phyloP scores from a whole-genome alignment of 2,113 vertebrate genomes.

The Elephantulus edwardii region DNA sequence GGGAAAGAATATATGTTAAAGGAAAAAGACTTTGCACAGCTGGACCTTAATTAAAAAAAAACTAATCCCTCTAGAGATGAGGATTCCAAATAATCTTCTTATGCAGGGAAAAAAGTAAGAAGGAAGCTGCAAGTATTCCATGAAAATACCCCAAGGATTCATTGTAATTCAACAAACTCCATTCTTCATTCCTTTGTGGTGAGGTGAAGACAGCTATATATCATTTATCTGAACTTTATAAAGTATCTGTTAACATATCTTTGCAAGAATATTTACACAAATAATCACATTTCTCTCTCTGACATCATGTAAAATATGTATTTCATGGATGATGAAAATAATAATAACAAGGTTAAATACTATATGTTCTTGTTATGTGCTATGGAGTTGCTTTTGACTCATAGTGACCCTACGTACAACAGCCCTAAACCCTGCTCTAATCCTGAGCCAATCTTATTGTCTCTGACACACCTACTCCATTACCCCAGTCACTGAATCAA shows the following conservation, averaged over 20 bases:
- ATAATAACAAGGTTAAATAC: background rate
- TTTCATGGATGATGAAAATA: background rate
- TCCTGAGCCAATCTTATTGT: too few species aligned
- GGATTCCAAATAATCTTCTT: background rate
- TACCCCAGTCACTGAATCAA: too few species aligned
- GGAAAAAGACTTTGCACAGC: background rate
- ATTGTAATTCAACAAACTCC: background rate
- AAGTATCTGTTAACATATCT: background rate
- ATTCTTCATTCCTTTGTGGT: constrained; percentile 10
- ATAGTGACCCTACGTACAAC: too few species aligned
- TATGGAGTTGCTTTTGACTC: too few species aligned
- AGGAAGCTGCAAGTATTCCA: background rate
- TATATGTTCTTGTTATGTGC: background rate
- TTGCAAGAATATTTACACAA: background rate
- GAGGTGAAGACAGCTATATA: background rate
- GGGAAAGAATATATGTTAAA: background rate
- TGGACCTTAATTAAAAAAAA: background rate
- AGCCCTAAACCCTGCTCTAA: too few species aligned
- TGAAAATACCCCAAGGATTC: background rate
- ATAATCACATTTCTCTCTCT: background rate
- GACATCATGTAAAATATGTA: background rate
- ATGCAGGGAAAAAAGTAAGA: constrained; percentile 10
- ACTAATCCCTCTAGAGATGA: background rate
- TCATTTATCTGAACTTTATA: constrained; percentile 17
- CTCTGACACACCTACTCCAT: too few species aligned